phyloP scores from a whole-genome alignment of 92 coral and sea anemone species.

The Umimayanthus kanabou region DNA sequence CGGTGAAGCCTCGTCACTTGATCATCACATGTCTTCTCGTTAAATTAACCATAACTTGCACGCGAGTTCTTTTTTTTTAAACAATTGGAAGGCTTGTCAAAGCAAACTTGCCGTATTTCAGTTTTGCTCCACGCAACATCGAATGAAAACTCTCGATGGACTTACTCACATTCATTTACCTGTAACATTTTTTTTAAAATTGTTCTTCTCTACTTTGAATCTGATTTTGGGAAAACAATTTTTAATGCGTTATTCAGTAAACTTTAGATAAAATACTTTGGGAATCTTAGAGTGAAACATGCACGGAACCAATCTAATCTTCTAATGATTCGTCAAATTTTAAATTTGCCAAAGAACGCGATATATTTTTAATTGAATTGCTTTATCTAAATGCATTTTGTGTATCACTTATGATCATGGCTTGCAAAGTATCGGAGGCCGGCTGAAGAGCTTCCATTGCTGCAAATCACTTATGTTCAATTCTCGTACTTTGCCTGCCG shows the following conservation, averaged over 20 bases:
- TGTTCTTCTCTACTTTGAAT: background rate
- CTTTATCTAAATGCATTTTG: background rate
- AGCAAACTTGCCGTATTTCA: too few species aligned
- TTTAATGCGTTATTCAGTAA: too few species aligned
- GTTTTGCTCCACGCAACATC: too few species aligned
- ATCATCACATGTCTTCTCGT: too few species aligned
- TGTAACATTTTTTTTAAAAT: too few species aligned
- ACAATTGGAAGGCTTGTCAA: too few species aligned
- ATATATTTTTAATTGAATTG: background rate
- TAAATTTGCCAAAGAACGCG: too few species aligned
- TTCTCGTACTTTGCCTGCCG: background rate
- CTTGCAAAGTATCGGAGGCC: background rate
- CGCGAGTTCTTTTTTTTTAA: too few species aligned
- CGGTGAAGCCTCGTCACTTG: too few species aligned
- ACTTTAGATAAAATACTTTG: background rate
- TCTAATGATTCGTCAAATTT: background rate
- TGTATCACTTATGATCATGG: background rate
- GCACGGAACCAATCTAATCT: background rate
- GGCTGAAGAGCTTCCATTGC: background rate
- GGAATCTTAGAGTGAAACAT: background rate
- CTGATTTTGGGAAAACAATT: background rate
- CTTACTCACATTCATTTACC: too few species aligned
- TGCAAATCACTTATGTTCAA: background rate
- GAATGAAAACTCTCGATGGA: too few species aligned
- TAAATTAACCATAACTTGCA: too few species aligned